Base-by-base conservation (phyloP, 1,140 invertebrate species). In the Samia ricini region DNA sequence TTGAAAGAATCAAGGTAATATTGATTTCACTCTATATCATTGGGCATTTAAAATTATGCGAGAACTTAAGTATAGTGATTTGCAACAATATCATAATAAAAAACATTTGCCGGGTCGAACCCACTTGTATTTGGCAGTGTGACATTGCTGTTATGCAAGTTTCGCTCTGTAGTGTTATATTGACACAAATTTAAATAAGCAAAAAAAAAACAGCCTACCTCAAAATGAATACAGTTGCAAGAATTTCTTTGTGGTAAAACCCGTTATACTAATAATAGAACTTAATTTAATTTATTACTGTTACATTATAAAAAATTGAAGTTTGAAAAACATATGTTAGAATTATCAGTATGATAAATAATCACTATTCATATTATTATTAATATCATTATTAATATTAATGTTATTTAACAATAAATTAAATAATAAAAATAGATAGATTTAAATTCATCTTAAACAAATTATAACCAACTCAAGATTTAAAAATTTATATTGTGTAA, bases 11-110 rank as follows among this genome's bases (percentile, higher is more conserved):
- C 68, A 73, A 75, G 70, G 72, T 62, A 63, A 75, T 60, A 66
- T 65, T 69, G 72, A 74, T 81, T 81, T 78, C 78, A 61, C 76
- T 73, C 49, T 66, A 68, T 71, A 62, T 61, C 66, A 71, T 63
- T 64, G 61, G 57, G 59, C 48, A 58, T 49, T 66, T 64, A 54
- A 66, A 72, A 70, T 69, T 70, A 76, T 71, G 74, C 57, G 64
- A 51, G 50, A 60, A 66, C 63, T 52, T 64, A 61, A 64, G 63
- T 68, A 69, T 69, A 64, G 60, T 66, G 33, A 51, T 56, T 66
- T 59, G 67, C 60, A 72, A 70, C 64, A 62, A 61, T 75, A 68
- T 73, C 67, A 70, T 60, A 71, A 75, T 72, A n/a, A n/a, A n/a
- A n/a, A 62, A 58, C 54, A 19, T 63, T 70, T 60, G 67, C 42